Evolutionary conservation across 64 coral and sea anemone species (phyloP), one percentile per base, ranked within the genome.

Genomic region (Montipora foliosa): DNA sequence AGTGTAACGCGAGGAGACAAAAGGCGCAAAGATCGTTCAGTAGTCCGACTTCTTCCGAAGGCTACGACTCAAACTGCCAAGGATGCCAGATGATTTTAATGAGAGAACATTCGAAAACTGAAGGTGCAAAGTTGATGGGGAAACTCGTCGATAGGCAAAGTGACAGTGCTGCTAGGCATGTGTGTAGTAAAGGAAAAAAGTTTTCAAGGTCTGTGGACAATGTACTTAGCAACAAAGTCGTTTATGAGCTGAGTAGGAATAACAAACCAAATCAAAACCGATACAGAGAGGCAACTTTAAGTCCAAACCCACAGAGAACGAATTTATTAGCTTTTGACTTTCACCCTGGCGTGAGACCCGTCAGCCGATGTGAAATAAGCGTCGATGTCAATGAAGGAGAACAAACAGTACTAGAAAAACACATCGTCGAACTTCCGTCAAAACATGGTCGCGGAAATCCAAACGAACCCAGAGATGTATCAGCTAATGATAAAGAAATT

Each of bases 331-430:
- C 49, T 16, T 45, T 78, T 55, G 44, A 44, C 10, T 75, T 80
- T 83, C 67, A 44, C 2, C 37, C 13, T 45, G 70, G 69, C 5
- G 87, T 78, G 37, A 57, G 94, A 83, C 95, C 95, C 21, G 77
- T 96, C 24, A 96, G 95, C 53, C 91, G 95, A 7, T 96, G 95
- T 91, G 91, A 96, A 77, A 96, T 96, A 48, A 77, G 80, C 88
- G 55, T 96, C 8, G 87, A 96, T 75, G 62, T 96, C 16, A 94
- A 87, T 10, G 90, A 92, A n/a, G 76, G 45, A 37, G 8, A 94
- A n/a, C 14, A 21, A 71, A 2, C 2, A 47, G 8, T 14, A 49
- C 6, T 24, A 16, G 16, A 84, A 83, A 47, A 29, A 16, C 84
- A 50, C 21, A 44, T 52, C 19, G 44, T 70, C 52, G 67, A 37